These are phyloP conservation scores for Mormoops blainvillei DNA, from an alignment of 2,113 vertebrate species.

Conservation along the genomic window DNA sequence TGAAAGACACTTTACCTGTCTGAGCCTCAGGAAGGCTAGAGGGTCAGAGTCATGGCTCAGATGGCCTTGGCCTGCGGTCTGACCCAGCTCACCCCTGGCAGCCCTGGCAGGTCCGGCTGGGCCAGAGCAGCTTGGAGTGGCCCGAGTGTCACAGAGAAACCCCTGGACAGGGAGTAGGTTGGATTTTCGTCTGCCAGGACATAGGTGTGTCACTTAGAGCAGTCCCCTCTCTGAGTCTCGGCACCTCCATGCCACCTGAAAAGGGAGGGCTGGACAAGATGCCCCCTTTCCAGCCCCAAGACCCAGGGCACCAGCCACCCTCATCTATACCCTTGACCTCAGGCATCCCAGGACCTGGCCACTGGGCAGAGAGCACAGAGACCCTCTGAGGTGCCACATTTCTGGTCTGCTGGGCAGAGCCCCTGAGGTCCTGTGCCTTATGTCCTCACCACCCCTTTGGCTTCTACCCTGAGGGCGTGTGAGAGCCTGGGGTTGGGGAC, in stretches of 20 bases:
- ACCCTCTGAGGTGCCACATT: neutral
- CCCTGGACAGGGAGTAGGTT: neutral
- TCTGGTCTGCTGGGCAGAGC: neutral
- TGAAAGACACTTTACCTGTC: neutral
- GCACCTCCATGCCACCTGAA: neutral
- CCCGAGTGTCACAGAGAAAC: neutral
- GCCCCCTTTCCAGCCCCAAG: neutral
- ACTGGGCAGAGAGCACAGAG: neutral
- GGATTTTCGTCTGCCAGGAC: no score
- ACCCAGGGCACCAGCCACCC: neutral
- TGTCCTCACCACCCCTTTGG: neutral
- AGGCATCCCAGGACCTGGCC: neutral
- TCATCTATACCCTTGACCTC: neutral
- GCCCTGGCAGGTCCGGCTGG: neutral
- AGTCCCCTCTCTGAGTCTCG: neutral
- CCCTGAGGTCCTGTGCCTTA: neutral
- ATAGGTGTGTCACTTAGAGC: neutral
- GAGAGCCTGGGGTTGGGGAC: neutral
- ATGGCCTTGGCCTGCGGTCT: neutral
- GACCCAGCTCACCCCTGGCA: neutral
- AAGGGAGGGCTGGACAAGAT: neutral
- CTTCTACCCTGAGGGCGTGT: neutral
- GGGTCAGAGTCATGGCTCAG: neutral
- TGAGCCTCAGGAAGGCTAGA: neutral
- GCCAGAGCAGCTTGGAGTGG: neutral